Conservation (phyloP, 2,888 invertebrate species). For the Xylota sylvarum region DNA sequence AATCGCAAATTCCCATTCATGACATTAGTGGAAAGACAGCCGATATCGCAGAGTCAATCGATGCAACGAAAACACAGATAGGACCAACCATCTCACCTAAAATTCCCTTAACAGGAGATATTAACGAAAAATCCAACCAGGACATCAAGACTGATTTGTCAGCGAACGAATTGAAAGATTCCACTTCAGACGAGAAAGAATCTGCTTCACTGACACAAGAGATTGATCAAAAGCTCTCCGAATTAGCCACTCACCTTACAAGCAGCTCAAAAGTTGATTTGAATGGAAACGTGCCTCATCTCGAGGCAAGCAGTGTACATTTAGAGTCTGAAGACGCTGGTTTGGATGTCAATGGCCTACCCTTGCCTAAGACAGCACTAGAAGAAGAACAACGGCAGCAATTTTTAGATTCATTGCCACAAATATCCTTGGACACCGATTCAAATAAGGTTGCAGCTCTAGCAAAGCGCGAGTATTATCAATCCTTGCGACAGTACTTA, state of each 20-base stretch:
- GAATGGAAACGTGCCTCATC: conserved; percentile 58
- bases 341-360: conserved; percentile 79
- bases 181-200: conserved; percentile 15
- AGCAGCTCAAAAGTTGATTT: conserved; percentile 50
- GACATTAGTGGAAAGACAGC: too few relatives aligned
- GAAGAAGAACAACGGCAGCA: conserved; percentile 82
- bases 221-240: conserved; percentile 67
- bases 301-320: background rate
- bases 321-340: background rate
- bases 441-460: conserved; percentile 81
- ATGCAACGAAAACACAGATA: conserved; percentile 31
- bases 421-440: conserved; percentile 80
- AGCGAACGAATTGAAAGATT: conserved; percentile 20
- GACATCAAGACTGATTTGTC: conserved; percentile 61
- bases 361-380: conserved; percentile 81
- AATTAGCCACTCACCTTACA: conserved; percentile 48
- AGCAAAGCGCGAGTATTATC: conserved; percentile 84
- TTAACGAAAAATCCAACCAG: conserved; percentile 16
- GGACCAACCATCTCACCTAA: conserved; percentile 19
- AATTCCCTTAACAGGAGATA: background rate
- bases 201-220: conserved; percentile 59
- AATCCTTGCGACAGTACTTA: conserved; percentile 83
- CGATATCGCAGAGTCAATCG: conserved; percentile 2
- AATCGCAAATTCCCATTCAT: too few relatives aligned
- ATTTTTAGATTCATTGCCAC: conserved; percentile 83